Conservation (phyloP, 2,888 invertebrate species). For the Athalia circularis region DNA sequence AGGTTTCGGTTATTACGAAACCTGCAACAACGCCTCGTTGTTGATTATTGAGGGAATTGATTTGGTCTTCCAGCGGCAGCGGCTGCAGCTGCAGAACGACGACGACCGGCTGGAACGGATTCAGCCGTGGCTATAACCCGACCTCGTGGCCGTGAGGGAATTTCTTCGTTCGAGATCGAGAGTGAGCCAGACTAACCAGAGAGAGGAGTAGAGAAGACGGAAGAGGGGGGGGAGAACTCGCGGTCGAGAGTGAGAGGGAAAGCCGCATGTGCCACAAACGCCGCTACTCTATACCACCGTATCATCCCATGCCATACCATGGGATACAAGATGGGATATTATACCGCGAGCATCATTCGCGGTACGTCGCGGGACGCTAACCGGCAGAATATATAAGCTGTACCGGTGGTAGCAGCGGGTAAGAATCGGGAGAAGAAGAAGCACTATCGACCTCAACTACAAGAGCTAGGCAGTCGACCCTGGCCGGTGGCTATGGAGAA, state of each 20-base stretch:
- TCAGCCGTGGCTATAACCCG: slow-evolving; percentile 51
- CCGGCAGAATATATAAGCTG: slow-evolving; percentile 61
- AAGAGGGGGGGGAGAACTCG: slow-evolving; percentile 26
- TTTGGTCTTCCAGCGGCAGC: not conserved
- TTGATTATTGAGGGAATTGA: too few species aligned
- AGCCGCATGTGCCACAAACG: not conserved
- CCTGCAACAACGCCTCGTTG: too few species aligned
- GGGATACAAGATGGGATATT: too few species aligned
- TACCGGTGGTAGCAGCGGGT: slow-evolving; percentile 49
- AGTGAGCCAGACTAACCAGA: slow-evolving; percentile 55
- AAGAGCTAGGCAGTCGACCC: slow-evolving; percentile 15
- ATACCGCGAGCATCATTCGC: not conserved
- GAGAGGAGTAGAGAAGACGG: slow-evolving; percentile 29
- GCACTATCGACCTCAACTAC: not conserved
- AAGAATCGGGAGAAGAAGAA: slow-evolving; percentile 13
- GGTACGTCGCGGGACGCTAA: slow-evolving; percentile 28
- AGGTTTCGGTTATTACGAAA: too few species aligned
- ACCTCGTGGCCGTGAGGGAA: slow-evolving; percentile 40
- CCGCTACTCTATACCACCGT: not conserved
- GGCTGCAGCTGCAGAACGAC: not conserved
- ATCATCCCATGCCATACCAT: not conserved
- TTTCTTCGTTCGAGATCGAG: slow-evolving; percentile 64
- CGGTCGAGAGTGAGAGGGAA: slow-evolving; percentile 39
- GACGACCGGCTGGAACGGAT: slow-evolving; percentile 11
- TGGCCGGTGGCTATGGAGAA: slow-evolving; percentile 37